Conservation (phyloP, 2,113 vertebrate species). For the Oreotragus oreotragus region DNA sequence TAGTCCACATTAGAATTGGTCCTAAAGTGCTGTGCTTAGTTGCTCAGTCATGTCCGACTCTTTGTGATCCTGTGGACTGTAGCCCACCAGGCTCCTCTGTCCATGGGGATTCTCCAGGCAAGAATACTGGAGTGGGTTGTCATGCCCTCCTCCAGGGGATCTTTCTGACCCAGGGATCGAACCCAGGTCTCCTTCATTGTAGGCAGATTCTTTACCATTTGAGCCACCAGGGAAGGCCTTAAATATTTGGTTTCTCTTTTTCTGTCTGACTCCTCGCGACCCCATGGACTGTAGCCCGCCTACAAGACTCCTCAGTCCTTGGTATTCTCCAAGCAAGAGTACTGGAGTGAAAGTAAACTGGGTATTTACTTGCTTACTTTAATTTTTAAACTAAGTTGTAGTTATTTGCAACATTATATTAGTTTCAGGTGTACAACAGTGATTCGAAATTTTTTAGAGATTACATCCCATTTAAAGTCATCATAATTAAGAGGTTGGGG, state of each 20-base stretch:
- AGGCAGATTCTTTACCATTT: not conserved
- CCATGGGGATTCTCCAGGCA: not conserved
- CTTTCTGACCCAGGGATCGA: not conserved
- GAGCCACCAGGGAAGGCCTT: not conserved
- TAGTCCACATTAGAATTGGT: not conserved
- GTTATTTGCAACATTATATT: not conserved
- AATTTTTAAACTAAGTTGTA: not conserved
- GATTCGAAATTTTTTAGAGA: not conserved
- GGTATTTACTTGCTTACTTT: not conserved
- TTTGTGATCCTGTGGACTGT: not conserved
- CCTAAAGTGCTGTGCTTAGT: not conserved
- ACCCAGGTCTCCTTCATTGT: not conserved
- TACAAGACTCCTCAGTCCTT: not conserved
- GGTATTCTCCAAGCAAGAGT: not conserved
- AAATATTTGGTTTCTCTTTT: not conserved
- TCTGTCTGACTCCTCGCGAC: fast-evolving
- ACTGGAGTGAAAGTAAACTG: not conserved
- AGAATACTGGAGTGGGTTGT: not conserved
- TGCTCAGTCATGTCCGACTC: not conserved
- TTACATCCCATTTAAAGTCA: not conserved
- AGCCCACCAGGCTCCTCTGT: not conserved
- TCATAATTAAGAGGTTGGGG: not conserved
- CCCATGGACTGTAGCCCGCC: not conserved
- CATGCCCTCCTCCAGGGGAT: not conserved
- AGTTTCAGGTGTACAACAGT: not conserved